These are phyloP conservation scores for Phengaris arion DNA, from an alignment of 2,888 invertebrate species.

Conservation along the genomic window DNA sequence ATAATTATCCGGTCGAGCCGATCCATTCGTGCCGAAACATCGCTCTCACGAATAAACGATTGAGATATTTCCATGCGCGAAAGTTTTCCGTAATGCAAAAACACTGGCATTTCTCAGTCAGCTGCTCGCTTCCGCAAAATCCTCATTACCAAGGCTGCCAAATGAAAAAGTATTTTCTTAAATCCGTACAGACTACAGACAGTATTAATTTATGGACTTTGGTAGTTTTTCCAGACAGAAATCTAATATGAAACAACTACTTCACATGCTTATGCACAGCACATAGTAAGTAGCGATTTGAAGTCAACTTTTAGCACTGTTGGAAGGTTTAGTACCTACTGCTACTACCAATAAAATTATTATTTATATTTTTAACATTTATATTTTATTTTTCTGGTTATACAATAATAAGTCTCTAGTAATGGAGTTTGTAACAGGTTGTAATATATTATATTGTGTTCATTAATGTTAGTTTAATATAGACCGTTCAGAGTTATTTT, in stretches of 20 bases:
- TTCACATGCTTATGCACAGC: not conserved
- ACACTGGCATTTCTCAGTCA: not conserved
- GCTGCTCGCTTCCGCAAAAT: constrained; percentile 10
- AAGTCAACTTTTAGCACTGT: not conserved
- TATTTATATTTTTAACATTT: too few species aligned
- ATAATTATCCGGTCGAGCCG: too few species aligned
- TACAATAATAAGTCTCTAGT: too few species aligned
- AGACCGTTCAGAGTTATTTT: too few species aligned
- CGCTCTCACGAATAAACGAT: not conserved
- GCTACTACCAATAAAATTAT: too few species aligned
- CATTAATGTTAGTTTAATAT: too few species aligned
- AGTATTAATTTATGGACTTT: not conserved
- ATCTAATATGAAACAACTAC: not conserved
- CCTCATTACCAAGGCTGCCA: constrained; percentile 2
- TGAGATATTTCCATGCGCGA: not conserved
- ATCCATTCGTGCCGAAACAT: too few species aligned
- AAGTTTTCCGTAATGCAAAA: not conserved
- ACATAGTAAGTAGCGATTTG: not conserved
- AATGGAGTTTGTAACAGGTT: too few species aligned
- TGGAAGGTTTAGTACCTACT: too few species aligned
- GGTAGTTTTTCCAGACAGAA: not conserved
- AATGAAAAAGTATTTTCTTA: not conserved
- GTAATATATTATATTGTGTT: too few species aligned
- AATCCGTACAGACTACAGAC: not conserved
- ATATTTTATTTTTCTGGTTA: too few species aligned